Percentiles rank a stretch among this genome's conserved stretches.
Conservation (phyloP, 2,888 invertebrate genomes). For the Ferdinandea cuprea region DNA sequence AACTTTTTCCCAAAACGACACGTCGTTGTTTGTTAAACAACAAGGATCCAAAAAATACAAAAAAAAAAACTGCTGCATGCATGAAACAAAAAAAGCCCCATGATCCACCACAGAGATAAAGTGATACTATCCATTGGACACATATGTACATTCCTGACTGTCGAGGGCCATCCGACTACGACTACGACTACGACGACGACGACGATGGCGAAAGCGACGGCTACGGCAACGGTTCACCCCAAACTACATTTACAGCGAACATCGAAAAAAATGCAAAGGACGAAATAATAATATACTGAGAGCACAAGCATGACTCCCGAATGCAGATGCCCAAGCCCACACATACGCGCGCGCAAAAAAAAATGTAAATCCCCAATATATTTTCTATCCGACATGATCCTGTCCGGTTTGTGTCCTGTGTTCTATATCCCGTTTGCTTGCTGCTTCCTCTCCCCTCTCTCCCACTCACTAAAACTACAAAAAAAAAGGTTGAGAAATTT, state of each 20-base stretch:
- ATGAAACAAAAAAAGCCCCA: slow-evolving; percentile 15
- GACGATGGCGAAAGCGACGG: no score
- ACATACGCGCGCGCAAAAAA: slow-evolving; percentile 16
- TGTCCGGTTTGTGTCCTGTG: slow-evolving; percentile 70
- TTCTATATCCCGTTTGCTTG: slow-evolving; percentile 42
- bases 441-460: no score
- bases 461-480: slow-evolving; percentile 4
- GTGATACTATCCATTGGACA: slow-evolving; percentile 61
- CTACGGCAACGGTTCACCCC: slow-evolving; percentile 24
- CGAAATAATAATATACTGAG: slow-evolving; percentile 68
- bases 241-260: slow-evolving; percentile 15
- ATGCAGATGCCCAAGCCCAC: slow-evolving; percentile 43
- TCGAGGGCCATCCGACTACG: slow-evolving; percentile 40
- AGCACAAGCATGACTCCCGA: slow-evolving; percentile 25
- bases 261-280: slow-evolving; percentile 21
- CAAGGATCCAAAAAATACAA: slow-evolving; percentile 23
- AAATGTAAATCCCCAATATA: slow-evolving; percentile 71
- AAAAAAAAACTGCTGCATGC: neutral
- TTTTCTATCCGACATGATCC: slow-evolving; percentile 74
- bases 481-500: slow-evolving; percentile 5
- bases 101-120: slow-evolving; percentile 58
- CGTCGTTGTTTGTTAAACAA: slow-evolving; percentile 29
- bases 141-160: slow-evolving; percentile 45
- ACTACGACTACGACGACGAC: no score
- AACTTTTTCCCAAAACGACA: slow-evolving; percentile 35